Percentiles rank a stretch among this genome's conserved stretches.
These are phyloP conservation scores for Scalopus aquaticus DNA, from an alignment of 2,113 vertebrate genomes.

Conservation along the genomic window DNA sequence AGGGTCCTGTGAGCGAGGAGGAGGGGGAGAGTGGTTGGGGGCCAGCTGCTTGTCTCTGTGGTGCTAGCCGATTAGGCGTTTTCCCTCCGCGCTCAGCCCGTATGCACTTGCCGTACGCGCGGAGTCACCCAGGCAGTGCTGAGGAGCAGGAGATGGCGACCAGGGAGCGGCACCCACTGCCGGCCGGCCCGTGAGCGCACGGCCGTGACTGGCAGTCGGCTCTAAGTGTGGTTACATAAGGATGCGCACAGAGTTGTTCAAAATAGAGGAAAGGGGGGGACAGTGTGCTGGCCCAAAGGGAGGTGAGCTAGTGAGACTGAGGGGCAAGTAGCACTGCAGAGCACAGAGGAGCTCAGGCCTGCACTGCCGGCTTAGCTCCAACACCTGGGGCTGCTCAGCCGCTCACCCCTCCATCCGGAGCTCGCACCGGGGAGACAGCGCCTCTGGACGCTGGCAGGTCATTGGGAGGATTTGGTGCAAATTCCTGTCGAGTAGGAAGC, in stretches of 20 bases:
- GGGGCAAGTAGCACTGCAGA: accelerated
- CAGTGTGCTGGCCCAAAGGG: background rate
- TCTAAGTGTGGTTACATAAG: background rate
- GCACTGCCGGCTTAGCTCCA: accelerated
- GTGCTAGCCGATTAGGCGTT: background rate
- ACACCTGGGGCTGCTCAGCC: background rate
- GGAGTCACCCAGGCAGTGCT: background rate
- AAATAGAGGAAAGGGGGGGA: background rate
- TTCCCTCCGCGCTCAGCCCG: background rate
- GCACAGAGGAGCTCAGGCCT: background rate
- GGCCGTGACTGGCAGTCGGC: background rate
- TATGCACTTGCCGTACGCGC: background rate
- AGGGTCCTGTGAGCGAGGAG: background rate
- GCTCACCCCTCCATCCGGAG: background rate
- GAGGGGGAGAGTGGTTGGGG: background rate
- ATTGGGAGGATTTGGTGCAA: background rate
- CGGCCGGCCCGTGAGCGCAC: background rate
- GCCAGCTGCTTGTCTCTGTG: background rate
- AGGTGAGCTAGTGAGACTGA: background rate
- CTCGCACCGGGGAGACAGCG: background rate
- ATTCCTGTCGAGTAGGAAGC: background rate
- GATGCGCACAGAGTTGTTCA: background rate
- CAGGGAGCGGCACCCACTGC: background rate
- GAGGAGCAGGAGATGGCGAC: too few relatives aligned
- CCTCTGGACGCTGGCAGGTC: background rate